Conservation (phyloP, 2,888 invertebrate genomes). For the Clanis bilineata region DNA sequence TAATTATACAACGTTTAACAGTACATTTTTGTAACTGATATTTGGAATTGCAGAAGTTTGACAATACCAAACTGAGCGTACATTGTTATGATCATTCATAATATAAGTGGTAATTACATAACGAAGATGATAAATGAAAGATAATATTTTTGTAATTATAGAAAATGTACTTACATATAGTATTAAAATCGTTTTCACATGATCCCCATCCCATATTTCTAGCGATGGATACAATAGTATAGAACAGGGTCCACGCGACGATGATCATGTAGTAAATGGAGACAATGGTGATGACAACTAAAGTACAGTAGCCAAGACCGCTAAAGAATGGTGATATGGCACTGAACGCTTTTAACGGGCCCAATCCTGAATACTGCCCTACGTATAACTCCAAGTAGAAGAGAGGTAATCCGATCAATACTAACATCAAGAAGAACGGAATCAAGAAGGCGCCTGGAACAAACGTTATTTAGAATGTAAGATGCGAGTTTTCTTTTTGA, state of each 20-base stretch:
- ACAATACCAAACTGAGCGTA: no score
- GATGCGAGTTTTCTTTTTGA: neutral
- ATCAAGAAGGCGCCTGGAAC: constrained; percentile 88
- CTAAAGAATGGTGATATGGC: constrained; percentile 84
- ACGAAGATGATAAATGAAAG: no score
- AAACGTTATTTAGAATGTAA: constrained; percentile 22
- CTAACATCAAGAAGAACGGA: constrained; percentile 87
- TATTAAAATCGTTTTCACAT: constrained; percentile 84
- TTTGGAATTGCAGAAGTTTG: no score
- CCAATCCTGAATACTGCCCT: constrained; percentile 90
- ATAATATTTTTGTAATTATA: neutral
- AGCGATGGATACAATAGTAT: constrained; percentile 86
- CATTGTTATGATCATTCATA: no score
- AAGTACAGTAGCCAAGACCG: constrained; percentile 85
- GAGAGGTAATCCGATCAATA: constrained; percentile 90
- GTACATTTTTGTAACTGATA: no score
- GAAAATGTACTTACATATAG: constrained; percentile 73
- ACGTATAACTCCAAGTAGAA: constrained; percentile 90
- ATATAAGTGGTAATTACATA: no score
- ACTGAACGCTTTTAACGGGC: constrained; percentile 85
- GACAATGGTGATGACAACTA: constrained; percentile 87
- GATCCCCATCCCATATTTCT: constrained; percentile 85
- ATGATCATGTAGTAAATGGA: constrained; percentile 91
- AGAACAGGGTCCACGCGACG: constrained; percentile 89
- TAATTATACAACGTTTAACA: no score